Evolutionary conservation across 2,888 invertebrate species (phyloP).

Genomic region (Steromphala cineraria): DNA sequence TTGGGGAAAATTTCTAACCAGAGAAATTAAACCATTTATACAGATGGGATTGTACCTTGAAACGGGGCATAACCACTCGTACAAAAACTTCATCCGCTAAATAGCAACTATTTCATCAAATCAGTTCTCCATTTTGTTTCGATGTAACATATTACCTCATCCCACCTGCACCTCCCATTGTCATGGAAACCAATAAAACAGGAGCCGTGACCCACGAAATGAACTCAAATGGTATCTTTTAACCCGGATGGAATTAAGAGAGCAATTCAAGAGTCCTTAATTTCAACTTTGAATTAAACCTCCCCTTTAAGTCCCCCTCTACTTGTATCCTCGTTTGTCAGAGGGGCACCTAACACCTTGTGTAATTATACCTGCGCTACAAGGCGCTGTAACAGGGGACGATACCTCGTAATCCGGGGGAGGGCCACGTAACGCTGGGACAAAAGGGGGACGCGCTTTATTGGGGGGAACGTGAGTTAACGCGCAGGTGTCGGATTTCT

Average conservation of each 20-base stretch:
- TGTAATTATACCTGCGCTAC: background rate
- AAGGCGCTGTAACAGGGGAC: background rate
- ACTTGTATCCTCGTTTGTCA: constrained; percentile 11
- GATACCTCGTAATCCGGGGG: background rate
- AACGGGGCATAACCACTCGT: no score
- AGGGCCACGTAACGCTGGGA: background rate
- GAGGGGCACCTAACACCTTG: background rate
- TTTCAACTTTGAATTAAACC: background rate
- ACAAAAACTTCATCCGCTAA: no score
- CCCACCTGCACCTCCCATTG: no score
- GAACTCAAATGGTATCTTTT: background rate
- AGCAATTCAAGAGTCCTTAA: background rate
- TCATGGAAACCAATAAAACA: no score
- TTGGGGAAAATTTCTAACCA: no score
- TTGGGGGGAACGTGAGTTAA: constrained; percentile 1
- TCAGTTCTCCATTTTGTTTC: no score
- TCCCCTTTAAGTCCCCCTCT: background rate
- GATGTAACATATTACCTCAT: no score
- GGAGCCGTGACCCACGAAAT: no score
- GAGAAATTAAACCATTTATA: no score
- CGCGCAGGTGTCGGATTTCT: background rate
- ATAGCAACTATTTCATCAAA: no score
- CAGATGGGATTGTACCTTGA: no score
- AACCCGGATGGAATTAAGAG: background rate
- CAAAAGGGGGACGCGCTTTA: background rate